A percentile compares a stretch with the other conserved stretches of the same genome.
These are phyloP conservation scores for Luidia sarsii DNA, from an alignment of 53 echinoderm and acorn worm species.

Conservation along the genomic window DNA sequence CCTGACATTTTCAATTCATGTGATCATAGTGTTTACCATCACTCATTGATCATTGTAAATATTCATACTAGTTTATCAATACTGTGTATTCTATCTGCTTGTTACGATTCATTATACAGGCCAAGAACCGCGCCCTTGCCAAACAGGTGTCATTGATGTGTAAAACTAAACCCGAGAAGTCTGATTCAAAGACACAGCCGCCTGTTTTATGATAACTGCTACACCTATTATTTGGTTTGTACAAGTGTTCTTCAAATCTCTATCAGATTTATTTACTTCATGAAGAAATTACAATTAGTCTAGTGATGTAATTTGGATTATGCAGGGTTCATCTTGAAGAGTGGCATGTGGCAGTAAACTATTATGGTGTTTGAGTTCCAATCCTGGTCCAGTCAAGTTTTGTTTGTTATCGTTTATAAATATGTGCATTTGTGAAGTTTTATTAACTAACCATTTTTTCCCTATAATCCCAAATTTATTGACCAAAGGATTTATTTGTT, in stretches of 20 bases:
- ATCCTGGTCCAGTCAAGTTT: too few species aligned
- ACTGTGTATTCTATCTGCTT: neutral
- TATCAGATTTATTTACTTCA: neutral
- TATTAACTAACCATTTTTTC: too few species aligned
- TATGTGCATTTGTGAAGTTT: too few species aligned
- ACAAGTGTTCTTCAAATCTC: neutral
- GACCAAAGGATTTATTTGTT: too few species aligned
- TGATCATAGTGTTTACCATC: too few species aligned
- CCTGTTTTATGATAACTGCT: conserved; percentile 38
- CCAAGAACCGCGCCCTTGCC: conserved; percentile 72
- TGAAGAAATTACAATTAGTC: neutral
- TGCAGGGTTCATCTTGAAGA: neutral
- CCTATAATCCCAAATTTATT: too few species aligned
- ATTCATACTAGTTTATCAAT: neutral
- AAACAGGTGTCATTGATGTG: conserved; percentile 76
- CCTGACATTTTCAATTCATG: too few species aligned
- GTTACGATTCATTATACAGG: conserved; percentile 24
- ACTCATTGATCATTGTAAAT: too few species aligned
- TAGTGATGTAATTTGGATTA: neutral
- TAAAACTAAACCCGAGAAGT: conserved; percentile 53
- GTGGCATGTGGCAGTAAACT: neutral
- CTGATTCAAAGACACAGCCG: conserved; percentile 15
- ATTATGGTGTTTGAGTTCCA: neutral
- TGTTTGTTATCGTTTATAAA: neutral
- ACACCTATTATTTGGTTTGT: neutral